Evolutionary conservation across 2,113 vertebrate species (phyloP).

Genomic region (Lepus americanus): DNA sequence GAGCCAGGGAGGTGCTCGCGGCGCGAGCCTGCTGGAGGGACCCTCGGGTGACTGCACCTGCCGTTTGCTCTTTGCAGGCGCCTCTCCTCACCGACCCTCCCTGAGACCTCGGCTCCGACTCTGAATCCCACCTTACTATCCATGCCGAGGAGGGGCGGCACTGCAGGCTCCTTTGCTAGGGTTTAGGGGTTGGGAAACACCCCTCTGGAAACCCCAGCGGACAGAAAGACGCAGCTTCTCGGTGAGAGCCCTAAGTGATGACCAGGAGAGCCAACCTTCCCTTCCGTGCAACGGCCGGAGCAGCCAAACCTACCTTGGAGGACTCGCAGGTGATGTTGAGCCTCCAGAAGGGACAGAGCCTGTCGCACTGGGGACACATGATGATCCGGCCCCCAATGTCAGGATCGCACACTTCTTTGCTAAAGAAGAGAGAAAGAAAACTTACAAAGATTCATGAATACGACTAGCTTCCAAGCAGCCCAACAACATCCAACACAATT

Average conservation of each 20-base stretch:
- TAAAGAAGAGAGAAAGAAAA: conserved; percentile 59
- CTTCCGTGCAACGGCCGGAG: conserved; percentile 34
- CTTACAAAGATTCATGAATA: not conserved
- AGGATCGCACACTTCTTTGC: conserved; percentile 94
- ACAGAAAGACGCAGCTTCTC: not conserved
- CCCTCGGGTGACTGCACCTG: no score
- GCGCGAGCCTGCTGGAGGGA: no score
- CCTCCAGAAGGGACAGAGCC: conserved; percentile 93
- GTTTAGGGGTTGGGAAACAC: not conserved
- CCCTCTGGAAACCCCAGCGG: not conserved
- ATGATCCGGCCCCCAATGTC: conserved; percentile 93
- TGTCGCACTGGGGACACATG: conserved; percentile 97
- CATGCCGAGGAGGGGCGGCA: not conserved
- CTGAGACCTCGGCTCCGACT: not conserved
- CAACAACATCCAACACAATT: conserved; percentile 9
- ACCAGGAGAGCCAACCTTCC: not conserved
- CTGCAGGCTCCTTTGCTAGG: not conserved
- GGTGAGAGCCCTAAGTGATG: not conserved
- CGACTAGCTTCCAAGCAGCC: not conserved
- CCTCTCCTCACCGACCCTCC: not conserved
- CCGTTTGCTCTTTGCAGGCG: no score
- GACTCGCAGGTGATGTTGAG: conserved; percentile 95
- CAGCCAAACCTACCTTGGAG: conserved; percentile 90
- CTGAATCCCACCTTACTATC: conserved; percentile 1
- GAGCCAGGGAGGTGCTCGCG: no score